Evolutionary conservation across 2,888 invertebrate species (phyloP), one percentile per base, ranked within the genome.

Genomic region (Stenodema calcarata): DNA sequence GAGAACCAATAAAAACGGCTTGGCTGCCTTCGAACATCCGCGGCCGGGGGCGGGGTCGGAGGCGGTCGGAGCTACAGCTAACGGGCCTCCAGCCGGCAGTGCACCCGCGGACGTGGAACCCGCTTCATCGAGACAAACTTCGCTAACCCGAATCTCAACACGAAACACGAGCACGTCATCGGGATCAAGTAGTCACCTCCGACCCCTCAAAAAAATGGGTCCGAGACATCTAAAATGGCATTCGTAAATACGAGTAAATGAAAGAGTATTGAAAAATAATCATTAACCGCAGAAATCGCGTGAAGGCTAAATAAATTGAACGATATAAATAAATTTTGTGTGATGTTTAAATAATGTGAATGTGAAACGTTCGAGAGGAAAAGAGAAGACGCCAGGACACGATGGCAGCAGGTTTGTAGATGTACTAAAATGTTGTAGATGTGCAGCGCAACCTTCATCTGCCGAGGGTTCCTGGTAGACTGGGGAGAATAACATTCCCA

Each of bases 341-440:
- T 35, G 73, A 73, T n/a, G 16, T 35, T 18, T 78, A 78, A 78
- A 28, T 44, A 78, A 78, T 78, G 78, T 78, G 78, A 78, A 44
- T 44, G 44, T 78, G 42, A 78, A 14, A 42, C 44, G 6, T 18
- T 18, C 23, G 4, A n/a, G 12, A 44, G 4, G n/a, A 42, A 28
- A 44, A 44, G 44, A 42, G 78, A 78, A 78, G 44, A 78, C 78
- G 44, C 27, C 78, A 44, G 44, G 42, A 42, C 44, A 44, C 78
- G 47, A 78, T 78, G 78, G 78, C 78, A 78, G 78, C 78, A 78
- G 78, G 78, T 78, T 27, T 44, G 78, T 78, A 44, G n/a, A n/a
- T n/a, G n/a, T n/a, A n/a, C n/a, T 12, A 50, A 35, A 35, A 35
- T 35, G 35, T n/a, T n/a, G n/a, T n/a, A n/a, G n/a, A n/a, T n/a